Evolutionary conservation across 2,888 invertebrate species (phyloP).

Genomic region (Acleris cristana): DNA sequence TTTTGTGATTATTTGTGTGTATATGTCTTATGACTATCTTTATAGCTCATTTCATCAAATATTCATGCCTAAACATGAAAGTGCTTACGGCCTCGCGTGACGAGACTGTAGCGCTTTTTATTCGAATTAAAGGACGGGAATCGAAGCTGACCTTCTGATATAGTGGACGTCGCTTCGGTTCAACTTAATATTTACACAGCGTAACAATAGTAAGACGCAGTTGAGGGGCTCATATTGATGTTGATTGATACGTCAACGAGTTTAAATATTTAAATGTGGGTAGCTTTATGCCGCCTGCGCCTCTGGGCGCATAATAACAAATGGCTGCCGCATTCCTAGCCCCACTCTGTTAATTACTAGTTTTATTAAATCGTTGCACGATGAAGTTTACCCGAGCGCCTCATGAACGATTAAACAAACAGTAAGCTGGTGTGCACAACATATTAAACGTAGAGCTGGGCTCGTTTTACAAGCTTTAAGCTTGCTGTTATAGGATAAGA

Average conservation of each 20-base stretch:
- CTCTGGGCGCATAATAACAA: slow-evolving; percentile 65
- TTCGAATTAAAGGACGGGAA: slow-evolving; percentile 42
- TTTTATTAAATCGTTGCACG: slow-evolving; percentile 47
- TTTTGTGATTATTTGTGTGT: slow-evolving; percentile 45
- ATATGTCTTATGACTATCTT: slow-evolving; percentile 47
- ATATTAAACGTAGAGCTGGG: slow-evolving; percentile 18
- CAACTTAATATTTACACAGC: slow-evolving; percentile 47
- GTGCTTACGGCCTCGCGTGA: slow-evolving; percentile 44
- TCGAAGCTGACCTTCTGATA: neutral
- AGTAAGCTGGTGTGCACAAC: slow-evolving; percentile 22
- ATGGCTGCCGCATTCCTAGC: slow-evolving; percentile 76
- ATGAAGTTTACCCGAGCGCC: slow-evolving; percentile 36
- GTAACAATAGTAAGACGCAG: slow-evolving; percentile 51
- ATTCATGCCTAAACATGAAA: slow-evolving; percentile 48
- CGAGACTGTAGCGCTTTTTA: slow-evolving; percentile 44
- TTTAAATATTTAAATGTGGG: slow-evolving; percentile 72
- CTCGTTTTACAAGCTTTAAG: slow-evolving; percentile 17
- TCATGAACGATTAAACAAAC: slow-evolving; percentile 36
- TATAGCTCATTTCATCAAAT: slow-evolving; percentile 50
- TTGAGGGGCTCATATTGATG: slow-evolving; percentile 54
- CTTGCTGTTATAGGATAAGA: neutral
- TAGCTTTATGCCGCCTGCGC: slow-evolving; percentile 67
- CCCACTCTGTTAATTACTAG: slow-evolving; percentile 61
- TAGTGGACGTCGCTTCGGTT: slow-evolving; percentile 37
- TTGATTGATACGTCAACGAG: slow-evolving; percentile 64